Evolutionary conservation across 1,140 invertebrate species (phyloP).

Genomic region (Dreissena rostriformis): DNA sequence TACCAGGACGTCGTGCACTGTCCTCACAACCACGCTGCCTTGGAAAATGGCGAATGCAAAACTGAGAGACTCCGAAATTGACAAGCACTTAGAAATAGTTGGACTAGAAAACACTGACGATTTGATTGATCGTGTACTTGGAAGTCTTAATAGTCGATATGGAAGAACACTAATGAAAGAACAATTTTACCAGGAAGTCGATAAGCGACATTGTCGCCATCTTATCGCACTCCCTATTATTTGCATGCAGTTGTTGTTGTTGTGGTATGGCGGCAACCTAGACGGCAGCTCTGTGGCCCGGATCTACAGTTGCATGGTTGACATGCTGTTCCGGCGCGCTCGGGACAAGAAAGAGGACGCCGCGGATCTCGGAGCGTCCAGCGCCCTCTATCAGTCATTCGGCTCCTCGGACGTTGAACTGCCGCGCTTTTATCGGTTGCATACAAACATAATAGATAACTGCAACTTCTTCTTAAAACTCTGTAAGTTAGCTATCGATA

Average conservation of each 20-base stretch:
- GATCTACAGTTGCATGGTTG: conserved; percentile 25
- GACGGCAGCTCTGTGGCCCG: not conserved
- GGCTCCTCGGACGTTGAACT: not conserved
- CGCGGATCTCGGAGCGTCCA: not conserved
- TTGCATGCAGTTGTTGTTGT: not conserved
- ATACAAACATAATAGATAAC: not conserved
- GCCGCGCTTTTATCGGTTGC: not conserved
- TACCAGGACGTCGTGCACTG: not conserved
- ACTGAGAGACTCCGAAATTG: conserved; percentile 15
- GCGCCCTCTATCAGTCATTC: not conserved
- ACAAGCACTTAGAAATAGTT: not conserved
- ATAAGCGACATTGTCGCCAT: not conserved
- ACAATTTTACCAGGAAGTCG: not conserved
- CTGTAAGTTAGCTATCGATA: not conserved
- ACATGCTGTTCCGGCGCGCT: conserved; percentile 5
- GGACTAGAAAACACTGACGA: not conserved
- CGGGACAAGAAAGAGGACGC: not conserved
- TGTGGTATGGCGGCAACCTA: not conserved
- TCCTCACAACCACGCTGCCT: conserved; percentile 1
- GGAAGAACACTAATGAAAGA: no score
- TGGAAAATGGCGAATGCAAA: not conserved
- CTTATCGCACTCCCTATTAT: not conserved
- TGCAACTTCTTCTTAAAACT: not conserved
- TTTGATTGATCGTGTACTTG: not conserved
- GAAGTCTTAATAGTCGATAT: not conserved